Percentiles rank a stretch among this genome's conserved stretches.
These are phyloP conservation scores for Phortica okadai DNA, from an alignment of 2,888 invertebrate genomes.

Conservation along the genomic window DNA sequence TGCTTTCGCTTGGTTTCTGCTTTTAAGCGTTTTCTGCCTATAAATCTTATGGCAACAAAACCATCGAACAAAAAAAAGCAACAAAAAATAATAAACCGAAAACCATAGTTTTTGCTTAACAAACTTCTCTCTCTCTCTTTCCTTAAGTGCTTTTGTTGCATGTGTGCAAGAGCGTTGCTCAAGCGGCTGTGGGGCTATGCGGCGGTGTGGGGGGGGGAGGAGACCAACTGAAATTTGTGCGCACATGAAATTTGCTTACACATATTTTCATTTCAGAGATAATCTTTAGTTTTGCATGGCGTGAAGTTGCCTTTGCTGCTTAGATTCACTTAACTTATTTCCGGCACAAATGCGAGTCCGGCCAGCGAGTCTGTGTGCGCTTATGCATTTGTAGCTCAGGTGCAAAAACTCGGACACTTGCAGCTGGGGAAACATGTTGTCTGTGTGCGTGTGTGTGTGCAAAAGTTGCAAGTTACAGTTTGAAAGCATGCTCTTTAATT, in stretches of 20 bases:
- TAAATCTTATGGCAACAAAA: too few species aligned
- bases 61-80: too few species aligned
- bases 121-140: neutral
- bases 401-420: neutral
- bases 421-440: neutral
- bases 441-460: too few species aligned
- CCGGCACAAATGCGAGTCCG: neutral
- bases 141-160: neutral
- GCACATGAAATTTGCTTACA: constrained; percentile 3
- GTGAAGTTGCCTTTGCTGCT: neutral
- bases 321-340: constrained; percentile 6
- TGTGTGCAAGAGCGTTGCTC: too few species aligned
- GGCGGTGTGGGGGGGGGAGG: too few species aligned
- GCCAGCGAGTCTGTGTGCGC: neutral
- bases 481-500: neutral
- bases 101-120: too few species aligned
- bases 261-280: constrained; percentile 18
- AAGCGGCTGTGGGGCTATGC: neutral
- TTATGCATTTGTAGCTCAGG: neutral
- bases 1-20: too few species aligned
- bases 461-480: neutral
- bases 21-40: too few species aligned
- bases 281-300: constrained; percentile 10
- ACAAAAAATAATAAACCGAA: too few species aligned
- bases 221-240: neutral